Base-by-base conservation (phyloP, 37 sponge, comb jelly and placozoan species). In the Theonella swinhoei region DNA sequence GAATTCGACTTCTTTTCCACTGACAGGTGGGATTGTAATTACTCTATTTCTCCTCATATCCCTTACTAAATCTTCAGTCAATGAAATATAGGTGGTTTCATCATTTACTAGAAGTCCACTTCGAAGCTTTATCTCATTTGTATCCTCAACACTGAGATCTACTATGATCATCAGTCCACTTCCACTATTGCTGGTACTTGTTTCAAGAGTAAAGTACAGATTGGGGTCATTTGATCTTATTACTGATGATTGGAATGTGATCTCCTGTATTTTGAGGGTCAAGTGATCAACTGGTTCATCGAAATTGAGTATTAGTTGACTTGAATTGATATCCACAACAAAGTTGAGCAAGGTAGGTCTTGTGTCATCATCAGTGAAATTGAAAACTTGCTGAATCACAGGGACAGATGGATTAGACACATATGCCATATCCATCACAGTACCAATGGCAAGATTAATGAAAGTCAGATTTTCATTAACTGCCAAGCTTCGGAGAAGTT, bases 201-300 rank as follows among this genome's bases (percentile, higher is more conserved):
- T 35, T 26, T 38, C 39, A 8, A 96, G 91, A 2, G 74, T 87
- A 77, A 90, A 96, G 62, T 42, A 91, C 17, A 81, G 77, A 14
- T 47, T 23, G 2, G 81, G 84, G 67, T 85, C 72, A 37, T 59
- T 54, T 29, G 69, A 69, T 17, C 43, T 60, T 62, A 75, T 43
- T 0, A 68, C 22, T 59, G 94, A 70, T 0, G 90, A 86, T 75
- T 96, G 97, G 54, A 96, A 85, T 1, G 91, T 86, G 31, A 96
- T 88, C 31, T 88, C 70, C 8, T 24, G n/a, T 24, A 70, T 72
- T 2, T 63, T 34, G 33, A 96, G 74, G 34, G 91, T 92, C 11
- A n/a, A 29, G 1, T 75, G 80, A 41, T 96, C 85, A 25, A 96
- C 97, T 31, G 92, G 93, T 68, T 96, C 97, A 80, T 96, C 88